A percentile compares a stretch with the other conserved stretches of the same genome.
These are phyloP conservation scores for Lethrus apterus DNA, from an alignment of 1,140 invertebrate genomes.

Conservation along the genomic window DNA sequence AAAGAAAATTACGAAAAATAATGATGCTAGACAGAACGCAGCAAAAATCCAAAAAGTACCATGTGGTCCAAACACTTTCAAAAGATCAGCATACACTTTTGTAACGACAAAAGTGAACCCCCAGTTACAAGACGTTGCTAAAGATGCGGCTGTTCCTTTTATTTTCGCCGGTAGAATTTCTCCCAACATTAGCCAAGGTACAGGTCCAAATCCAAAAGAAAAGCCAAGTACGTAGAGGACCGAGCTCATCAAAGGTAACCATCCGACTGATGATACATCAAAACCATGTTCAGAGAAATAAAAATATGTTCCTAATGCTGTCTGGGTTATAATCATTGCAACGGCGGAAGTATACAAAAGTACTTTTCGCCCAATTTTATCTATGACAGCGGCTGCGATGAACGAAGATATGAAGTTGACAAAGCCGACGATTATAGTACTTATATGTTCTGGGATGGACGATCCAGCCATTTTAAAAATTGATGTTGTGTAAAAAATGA, in stretches of 20 bases:
- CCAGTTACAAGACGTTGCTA: conserved; percentile 73
- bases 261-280: conserved; percentile 34
- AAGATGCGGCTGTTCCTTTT: conserved; percentile 64
- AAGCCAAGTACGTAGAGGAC: conserved; percentile 71
- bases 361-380: conserved; percentile 56
- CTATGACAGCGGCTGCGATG: conserved; percentile 54
- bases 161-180: conserved; percentile 69
- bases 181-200: conserved; percentile 70
- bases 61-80: conserved; percentile 50
- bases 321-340: conserved; percentile 54
- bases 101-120: conserved; percentile 75
- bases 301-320: conserved; percentile 60
- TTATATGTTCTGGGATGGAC: conserved; percentile 46
- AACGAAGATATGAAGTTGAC: conserved; percentile 62
- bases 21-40: conserved; percentile 59
- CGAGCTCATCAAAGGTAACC: conserved; percentile 65
- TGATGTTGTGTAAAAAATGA: conserved; percentile 65
- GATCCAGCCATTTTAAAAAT: conserved; percentile 56
- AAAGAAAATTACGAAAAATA: conserved; percentile 65
- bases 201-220: conserved; percentile 71
- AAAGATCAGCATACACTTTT: conserved; percentile 49
- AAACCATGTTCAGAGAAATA: conserved; percentile 45
- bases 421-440: conserved; percentile 63
- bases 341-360: conserved; percentile 60
- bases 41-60: conserved; percentile 80